Evolutionary conservation across 2,797 vertebrate species (phyloP).

Genomic region (Lepidocolaptes lacrymiger): DNA sequence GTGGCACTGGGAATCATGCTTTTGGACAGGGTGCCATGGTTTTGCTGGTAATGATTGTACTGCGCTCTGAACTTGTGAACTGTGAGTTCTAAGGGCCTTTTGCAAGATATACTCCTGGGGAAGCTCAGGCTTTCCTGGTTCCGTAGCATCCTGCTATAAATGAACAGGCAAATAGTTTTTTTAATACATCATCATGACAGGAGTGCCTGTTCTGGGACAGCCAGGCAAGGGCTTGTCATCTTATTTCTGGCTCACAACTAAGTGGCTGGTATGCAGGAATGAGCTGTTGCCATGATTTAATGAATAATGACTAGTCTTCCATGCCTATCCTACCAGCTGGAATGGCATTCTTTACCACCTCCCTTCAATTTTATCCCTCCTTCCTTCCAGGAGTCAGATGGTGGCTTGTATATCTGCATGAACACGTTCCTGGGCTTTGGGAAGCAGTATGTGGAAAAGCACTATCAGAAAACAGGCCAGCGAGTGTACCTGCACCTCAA

Average conservation of each 20-base stretch:
- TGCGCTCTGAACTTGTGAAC: not conserved
- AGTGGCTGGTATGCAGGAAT: not conserved
- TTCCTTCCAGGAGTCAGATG: slow-evolving; percentile 88
- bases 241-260: not conserved
- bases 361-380: not conserved
- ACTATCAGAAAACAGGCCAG: slow-evolving; percentile 90
- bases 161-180: not conserved
- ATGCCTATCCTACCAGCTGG: not conserved
- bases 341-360: not conserved
- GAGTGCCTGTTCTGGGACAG: not conserved
- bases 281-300: not conserved
- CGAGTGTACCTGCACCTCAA: slow-evolving; percentile 93
- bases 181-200: not conserved
- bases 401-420: slow-evolving; percentile 97
- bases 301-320: not conserved
- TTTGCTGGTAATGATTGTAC: not conserved
- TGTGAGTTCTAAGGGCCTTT: not conserved
- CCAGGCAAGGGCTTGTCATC: not conserved
- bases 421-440: slow-evolving; percentile 97
- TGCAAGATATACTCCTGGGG: not conserved
- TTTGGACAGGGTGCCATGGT: not conserved
- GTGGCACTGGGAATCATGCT: rapidly evolving
- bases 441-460: slow-evolving; percentile 90
- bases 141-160: not conserved
- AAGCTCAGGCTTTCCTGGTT: not conserved